phyloP scores from a whole-genome alignment of 2,888 invertebrate genomes.

The Pherbina coryleti region DNA sequence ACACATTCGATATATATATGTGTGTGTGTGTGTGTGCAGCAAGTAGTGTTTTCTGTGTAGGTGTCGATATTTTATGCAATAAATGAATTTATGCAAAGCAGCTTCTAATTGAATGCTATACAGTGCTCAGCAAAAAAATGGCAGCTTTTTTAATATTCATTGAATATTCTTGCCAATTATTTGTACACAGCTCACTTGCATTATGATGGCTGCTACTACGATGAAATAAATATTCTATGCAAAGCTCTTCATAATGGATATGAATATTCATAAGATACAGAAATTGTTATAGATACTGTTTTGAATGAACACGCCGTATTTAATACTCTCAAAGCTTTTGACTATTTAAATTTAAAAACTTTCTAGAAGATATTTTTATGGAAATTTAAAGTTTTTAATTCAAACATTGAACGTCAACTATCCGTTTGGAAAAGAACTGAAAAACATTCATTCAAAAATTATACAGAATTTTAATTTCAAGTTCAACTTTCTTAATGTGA shows the following conservation, averaged over 20 bases:
- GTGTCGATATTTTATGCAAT: background rate
- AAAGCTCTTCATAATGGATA: background rate
- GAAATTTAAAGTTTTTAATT: background rate
- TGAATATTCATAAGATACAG: background rate
- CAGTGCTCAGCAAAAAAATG: background rate
- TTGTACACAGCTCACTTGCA: background rate
- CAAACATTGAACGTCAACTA: too few species aligned
- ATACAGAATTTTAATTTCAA: too few species aligned
- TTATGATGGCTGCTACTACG: background rate
- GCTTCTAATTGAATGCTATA: conserved; percentile 1
- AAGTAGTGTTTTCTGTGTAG: too few species aligned
- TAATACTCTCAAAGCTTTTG: background rate
- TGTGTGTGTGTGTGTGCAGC: background rate
- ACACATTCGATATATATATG: background rate
- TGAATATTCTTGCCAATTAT: background rate
- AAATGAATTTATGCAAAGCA: background rate
- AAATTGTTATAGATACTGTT: background rate
- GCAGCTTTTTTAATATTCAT: background rate
- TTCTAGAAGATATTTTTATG: background rate
- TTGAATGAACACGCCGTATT: background rate
- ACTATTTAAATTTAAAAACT: background rate
- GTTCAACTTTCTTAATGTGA: too few species aligned
- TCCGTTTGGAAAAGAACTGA: too few species aligned
- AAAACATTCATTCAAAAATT: too few species aligned
- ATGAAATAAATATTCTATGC: background rate